These are phyloP conservation scores for Atta cephalotes DNA, from an alignment of 1,140 invertebrate genomes.

Conservation along the genomic window DNA sequence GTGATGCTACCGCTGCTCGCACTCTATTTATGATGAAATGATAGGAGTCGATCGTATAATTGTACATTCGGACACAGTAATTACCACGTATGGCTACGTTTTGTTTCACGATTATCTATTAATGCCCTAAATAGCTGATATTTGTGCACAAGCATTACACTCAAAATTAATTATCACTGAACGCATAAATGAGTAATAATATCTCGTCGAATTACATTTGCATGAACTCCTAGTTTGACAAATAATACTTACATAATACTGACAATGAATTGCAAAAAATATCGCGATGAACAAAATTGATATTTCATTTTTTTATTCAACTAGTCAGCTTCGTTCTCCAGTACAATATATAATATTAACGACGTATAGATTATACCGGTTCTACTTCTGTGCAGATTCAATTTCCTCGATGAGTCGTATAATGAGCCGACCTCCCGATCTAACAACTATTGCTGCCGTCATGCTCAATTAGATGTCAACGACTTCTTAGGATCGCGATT, in stretches of 20 bases:
- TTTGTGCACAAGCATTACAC: constrained; percentile 47
- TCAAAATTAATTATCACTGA: constrained; percentile 63
- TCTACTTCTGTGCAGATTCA: constrained; percentile 50
- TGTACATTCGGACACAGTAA: constrained; percentile 52
- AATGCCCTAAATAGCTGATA: constrained; percentile 52
- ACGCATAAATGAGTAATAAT: constrained; percentile 41
- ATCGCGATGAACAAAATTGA: neutral
- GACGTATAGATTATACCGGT: neutral
- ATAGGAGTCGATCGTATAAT: constrained; percentile 47
- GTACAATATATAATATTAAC: neutral
- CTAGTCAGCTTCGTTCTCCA: neutral
- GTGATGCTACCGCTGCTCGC: neutral
- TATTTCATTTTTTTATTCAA: neutral
- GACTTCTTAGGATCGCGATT: constrained; percentile 58
- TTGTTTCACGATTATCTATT: constrained; percentile 69
- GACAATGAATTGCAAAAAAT: neutral
- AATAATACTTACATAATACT: constrained; percentile 11
- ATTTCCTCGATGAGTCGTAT: constrained; percentile 58
- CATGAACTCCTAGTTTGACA: neutral
- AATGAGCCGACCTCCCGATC: constrained; percentile 42
- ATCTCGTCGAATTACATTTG: constrained; percentile 43
- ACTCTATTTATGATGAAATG: constrained; percentile 51
- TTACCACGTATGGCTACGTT: constrained; percentile 57
- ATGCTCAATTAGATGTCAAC: constrained; percentile 62
- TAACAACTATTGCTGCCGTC: constrained; percentile 32